phyloP scores from a whole-genome alignment of 2,797 vertebrate genomes.

The Scomberomorus guttatus region DNA sequence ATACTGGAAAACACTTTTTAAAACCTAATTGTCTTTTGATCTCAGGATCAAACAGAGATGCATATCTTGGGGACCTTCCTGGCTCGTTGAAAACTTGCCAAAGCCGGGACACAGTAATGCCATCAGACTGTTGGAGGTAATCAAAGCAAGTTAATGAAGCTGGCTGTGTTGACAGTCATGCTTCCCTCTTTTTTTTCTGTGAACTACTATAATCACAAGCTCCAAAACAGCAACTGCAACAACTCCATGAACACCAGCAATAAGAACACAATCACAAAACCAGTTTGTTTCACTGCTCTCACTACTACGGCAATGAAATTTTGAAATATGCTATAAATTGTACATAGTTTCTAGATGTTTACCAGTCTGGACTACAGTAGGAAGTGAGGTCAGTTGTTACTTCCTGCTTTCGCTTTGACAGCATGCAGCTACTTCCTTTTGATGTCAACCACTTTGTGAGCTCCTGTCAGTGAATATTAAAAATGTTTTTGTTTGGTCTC shows the following conservation, averaged over 20 bases:
- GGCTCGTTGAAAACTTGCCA: slow-evolving; percentile 88
- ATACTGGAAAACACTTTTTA: background rate
- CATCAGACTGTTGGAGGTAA: slow-evolving; percentile 91
- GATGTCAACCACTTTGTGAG: background rate
- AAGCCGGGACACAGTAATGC: slow-evolving; percentile 88
- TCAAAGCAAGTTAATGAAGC: background rate
- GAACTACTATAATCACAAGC: background rate
- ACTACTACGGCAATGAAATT: background rate
- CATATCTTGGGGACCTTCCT: slow-evolving; percentile 84
- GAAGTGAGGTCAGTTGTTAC: background rate
- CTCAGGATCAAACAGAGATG: slow-evolving; percentile 86
- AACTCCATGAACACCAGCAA: background rate
- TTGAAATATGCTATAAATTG: slow-evolving; percentile 2
- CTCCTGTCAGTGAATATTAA: background rate
- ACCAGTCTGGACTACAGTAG: background rate
- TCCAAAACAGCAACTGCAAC: slow-evolving; percentile 21
- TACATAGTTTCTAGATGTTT: background rate
- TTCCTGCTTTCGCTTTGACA: slow-evolving; percentile 37
- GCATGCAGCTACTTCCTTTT: slow-evolving; percentile 9
- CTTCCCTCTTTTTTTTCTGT: slow-evolving; percentile 9
- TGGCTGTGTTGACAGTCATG: background rate
- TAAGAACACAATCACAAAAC: background rate
- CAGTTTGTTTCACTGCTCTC: background rate
- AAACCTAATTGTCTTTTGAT: slow-evolving; percentile 17
- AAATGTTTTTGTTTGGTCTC: slow-evolving; percentile 28